Evolutionary conservation across 2,113 vertebrate genomes (phyloP).

Genomic region (Chascanopsetta lugubris): DNA sequence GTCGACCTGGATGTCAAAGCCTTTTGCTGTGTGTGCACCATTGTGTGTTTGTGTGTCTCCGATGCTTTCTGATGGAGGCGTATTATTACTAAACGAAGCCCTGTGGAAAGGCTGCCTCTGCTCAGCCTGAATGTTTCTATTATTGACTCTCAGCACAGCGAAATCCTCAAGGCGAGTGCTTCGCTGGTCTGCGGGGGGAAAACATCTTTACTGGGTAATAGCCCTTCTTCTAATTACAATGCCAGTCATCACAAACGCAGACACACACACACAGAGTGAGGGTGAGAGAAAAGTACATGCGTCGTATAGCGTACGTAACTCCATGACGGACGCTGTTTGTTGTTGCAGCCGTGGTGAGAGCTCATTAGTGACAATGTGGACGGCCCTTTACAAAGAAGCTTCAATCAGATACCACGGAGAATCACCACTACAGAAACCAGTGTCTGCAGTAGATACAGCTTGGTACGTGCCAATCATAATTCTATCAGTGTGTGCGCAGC

Average conservation of each 20-base stretch:
- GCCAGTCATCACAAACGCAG: conserved; percentile 60
- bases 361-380: conserved; percentile 54
- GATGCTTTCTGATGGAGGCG: conserved; percentile 33
- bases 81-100: conserved; percentile 77
- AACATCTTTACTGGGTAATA: conserved; percentile 86
- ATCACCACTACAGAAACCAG: conserved; percentile 27
- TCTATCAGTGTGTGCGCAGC: conserved; percentile 25
- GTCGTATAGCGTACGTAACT: neutral
- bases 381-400: conserved; percentile 23
- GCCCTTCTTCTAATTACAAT: conserved; percentile 82
- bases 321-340: conserved; percentile 16
- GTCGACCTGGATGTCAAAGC: conserved; percentile 5
- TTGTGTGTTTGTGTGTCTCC: conserved; percentile 38
- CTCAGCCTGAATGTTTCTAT: conserved; percentile 85
- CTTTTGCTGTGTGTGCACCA: conserved; percentile 4
- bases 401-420: conserved; percentile 24
- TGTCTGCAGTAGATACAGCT: conserved; percentile 20
- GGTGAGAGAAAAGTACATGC: conserved; percentile 10
- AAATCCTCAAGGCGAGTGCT: conserved; percentile 77
- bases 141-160: conserved; percentile 85
- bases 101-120: conserved; percentile 82
- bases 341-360: conserved; percentile 14
- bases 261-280: neutral
- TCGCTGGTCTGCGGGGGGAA: conserved; percentile 82
- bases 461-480: conserved; percentile 30